Evolutionary conservation across 2,888 invertebrate genomes (phyloP).

Genomic region (Notodonta dromedarius): DNA sequence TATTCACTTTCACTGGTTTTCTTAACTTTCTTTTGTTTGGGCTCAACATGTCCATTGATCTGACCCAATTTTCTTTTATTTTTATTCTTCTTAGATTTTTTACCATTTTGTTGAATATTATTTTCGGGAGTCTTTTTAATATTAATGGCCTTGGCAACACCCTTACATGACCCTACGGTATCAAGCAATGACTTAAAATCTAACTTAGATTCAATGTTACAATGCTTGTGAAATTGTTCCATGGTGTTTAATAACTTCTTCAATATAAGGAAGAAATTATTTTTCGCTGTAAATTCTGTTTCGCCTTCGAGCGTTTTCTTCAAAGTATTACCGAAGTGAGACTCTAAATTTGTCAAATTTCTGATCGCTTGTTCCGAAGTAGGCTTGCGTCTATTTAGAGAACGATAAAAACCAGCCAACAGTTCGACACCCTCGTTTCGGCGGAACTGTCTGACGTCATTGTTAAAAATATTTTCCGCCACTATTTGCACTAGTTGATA

Average conservation of each 20-base stretch:
- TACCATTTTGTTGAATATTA: slow-evolving; percentile 41
- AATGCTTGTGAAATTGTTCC: slow-evolving; percentile 72
- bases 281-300: slow-evolving; percentile 74
- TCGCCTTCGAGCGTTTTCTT: slow-evolving; percentile 64
- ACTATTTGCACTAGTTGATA: slow-evolving; percentile 84
- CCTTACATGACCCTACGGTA: slow-evolving; percentile 56
- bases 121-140: slow-evolving; percentile 40
- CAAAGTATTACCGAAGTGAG: slow-evolving; percentile 70
- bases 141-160: slow-evolving; percentile 49
- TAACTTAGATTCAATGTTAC: slow-evolving; percentile 59
- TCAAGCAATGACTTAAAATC: slow-evolving; percentile 61
- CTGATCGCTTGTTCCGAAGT: slow-evolving; percentile 53
- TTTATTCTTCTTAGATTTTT: slow-evolving; percentile 57
- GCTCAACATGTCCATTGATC: slow-evolving; percentile 57
- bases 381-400: slow-evolving; percentile 79
- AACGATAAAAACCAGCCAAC: slow-evolving; percentile 86
- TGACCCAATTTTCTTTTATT: slow-evolving; percentile 64
- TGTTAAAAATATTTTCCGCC: slow-evolving; percentile 84
- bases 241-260: slow-evolving; percentile 82
- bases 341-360: slow-evolving; percentile 73
- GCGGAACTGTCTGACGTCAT: slow-evolving; percentile 85
- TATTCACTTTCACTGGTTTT: slow-evolving; percentile 46
- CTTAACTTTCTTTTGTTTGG: slow-evolving; percentile 55
- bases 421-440: slow-evolving; percentile 88
- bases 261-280: slow-evolving; percentile 83